Conservation (phyloP, 2,797 vertebrate genomes). For the Tapera naevia region DNA sequence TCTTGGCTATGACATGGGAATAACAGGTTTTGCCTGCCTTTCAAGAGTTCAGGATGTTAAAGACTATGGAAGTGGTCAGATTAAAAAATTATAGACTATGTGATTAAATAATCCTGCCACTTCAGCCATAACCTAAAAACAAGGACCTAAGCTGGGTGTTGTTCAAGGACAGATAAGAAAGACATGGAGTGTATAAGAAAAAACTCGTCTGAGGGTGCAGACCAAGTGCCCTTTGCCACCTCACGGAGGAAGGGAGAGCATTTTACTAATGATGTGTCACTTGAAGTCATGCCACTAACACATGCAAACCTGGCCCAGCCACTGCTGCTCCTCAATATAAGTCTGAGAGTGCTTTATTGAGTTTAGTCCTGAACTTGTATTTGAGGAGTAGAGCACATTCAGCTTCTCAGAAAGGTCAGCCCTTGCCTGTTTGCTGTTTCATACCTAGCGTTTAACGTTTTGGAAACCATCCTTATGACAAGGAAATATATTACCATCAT, state of each 20-base stretch:
- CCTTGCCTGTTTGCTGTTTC: neutral
- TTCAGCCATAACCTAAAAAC: neutral
- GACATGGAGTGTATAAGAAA: neutral
- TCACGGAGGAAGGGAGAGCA: neutral
- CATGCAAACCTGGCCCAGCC: neutral
- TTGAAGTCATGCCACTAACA: neutral
- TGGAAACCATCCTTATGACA: neutral
- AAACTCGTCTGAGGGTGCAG: neutral
- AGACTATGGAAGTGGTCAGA: neutral
- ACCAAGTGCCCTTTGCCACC: neutral
- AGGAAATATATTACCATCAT: neutral
- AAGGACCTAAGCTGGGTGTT: neutral
- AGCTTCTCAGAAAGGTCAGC: neutral
- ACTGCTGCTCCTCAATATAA: neutral
- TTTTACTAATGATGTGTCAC: neutral
- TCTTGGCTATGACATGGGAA: neutral
- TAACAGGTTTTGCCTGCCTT: neutral
- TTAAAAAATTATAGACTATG: neutral
- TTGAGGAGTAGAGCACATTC: neutral
- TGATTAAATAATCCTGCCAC: neutral
- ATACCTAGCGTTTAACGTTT: neutral
- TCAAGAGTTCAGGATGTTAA: neutral
- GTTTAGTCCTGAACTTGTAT: neutral
- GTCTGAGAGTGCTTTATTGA: constrained; percentile 19
- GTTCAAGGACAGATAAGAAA: neutral